These are phyloP conservation scores for Deroplatys truncata DNA, from an alignment of 2,888 invertebrate species.

Conservation along the genomic window DNA sequence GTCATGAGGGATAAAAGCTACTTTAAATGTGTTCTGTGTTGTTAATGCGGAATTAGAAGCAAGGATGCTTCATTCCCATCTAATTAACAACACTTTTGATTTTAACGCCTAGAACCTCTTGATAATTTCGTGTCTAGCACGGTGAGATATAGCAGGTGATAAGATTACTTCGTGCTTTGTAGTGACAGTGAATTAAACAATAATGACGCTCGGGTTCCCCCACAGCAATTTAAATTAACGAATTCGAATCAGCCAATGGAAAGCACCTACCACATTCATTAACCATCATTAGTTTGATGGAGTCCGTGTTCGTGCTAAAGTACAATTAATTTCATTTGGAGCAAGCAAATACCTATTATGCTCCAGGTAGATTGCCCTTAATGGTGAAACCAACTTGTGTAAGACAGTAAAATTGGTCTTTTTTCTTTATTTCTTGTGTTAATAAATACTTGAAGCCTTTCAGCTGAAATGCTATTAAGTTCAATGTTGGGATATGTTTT, in stretches of 20 bases:
- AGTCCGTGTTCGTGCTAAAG: neutral
- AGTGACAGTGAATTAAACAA: neutral
- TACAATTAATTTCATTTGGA: neutral
- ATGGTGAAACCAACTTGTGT: neutral
- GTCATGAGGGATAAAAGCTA: no score
- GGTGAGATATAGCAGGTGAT: no score
- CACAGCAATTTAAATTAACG: neutral
- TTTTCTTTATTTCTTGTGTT: neutral
- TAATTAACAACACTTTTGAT: no score
- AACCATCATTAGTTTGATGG: neutral
- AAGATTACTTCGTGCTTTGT: neutral
- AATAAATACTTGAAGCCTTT: no score
- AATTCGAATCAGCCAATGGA: neutral
- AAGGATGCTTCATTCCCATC: no score
- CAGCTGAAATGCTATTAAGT: no score
- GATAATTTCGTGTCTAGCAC: no score
- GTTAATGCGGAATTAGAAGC: no score
- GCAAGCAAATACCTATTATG: neutral
- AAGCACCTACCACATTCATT: neutral
- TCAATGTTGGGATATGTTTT: no score
- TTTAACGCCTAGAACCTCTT: no score
- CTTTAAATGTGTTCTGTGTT: no score
- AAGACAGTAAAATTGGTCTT: neutral
- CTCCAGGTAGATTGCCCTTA: neutral
- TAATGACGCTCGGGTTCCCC: neutral